Base-by-base conservation (phyloP, 1,140 invertebrate genomes). In the Philopotamus ludificatus region DNA sequence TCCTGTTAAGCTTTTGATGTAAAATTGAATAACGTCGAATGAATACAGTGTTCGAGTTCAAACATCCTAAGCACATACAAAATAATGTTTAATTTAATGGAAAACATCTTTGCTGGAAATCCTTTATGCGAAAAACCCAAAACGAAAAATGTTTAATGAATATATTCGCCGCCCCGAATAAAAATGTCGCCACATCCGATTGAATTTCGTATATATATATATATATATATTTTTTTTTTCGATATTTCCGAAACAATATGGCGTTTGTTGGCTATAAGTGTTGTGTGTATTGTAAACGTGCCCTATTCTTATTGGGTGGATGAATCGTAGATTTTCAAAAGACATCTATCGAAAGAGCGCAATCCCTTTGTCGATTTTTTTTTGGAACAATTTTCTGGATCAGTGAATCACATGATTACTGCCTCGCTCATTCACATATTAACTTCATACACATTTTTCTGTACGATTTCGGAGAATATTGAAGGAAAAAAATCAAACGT, bases 381-480 rank as follows among this genome's bases (percentile, higher is more conserved):
- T n/a, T n/a, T n/a, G 25, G 54, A 39, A 57, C 54, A 57, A 57
- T 57, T 57, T 57, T 57, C 54, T 57, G 23, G 54, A 57, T 57
- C 54, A 57, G 42, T 57, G 54, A 57, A 57, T 57, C 54, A 57
- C 54, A 57, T 57, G 54, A 57, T 57, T 57, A 57, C 54, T 39
- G 53, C 41, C 26, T 55, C 53, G 54, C 26, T 57, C 21, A 15
- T 57, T 57, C 54, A 16, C 54, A 34, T 34, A 34, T 47, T 47
- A 47, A 47, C 44, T 47, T 47, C 18, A 47, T 12, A 47, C 44
- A 47, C 44, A 47, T 20, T 47, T 47, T 16, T 12, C 10, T 47
- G 18, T 12, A 47, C 44, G 18, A 15, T 47, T 15, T 47, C 18
- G 15, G 44, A 8, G 4, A 34, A 34, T 34, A 12, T 34, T 12